Percentiles rank a stretch among this genome's conserved stretches.
phyloP scores from a whole-genome alignment of 2,113 vertebrate species.

The Elachura formosa region DNA sequence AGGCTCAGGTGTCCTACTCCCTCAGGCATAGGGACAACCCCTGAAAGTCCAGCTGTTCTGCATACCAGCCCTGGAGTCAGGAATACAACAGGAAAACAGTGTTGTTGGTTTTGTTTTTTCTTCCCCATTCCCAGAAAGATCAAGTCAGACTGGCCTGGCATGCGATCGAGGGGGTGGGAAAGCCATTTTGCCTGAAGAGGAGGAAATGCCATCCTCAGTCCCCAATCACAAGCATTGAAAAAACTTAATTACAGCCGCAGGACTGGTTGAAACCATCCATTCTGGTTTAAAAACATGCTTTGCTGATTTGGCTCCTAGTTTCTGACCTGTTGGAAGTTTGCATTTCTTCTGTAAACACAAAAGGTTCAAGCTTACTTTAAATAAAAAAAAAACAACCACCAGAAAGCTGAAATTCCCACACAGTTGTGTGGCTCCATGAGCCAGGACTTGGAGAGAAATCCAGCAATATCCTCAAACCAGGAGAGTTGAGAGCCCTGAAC shows the following conservation, averaged over 20 bases:
- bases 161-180: background rate
- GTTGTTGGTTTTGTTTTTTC: background rate
- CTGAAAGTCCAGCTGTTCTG: background rate
- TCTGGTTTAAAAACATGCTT: background rate
- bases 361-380: background rate
- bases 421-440: background rate
- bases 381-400: background rate
- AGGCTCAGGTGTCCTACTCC: background rate
- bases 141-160: background rate
- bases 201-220: background rate
- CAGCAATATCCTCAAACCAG: rapidly evolving
- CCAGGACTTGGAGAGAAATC: background rate
- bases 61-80: background rate
- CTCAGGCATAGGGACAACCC: background rate
- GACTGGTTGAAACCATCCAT: background rate
- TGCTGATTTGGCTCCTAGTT: background rate
- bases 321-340: background rate
- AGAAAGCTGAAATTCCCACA: background rate
- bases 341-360: background rate
- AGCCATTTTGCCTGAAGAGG: background rate
- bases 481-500: background rate
- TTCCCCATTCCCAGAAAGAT: background rate
- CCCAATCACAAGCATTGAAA: background rate
- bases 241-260: background rate
- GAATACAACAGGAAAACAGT: background rate